Evolutionary conservation across 2,797 vertebrate genomes (phyloP), one percentile per base, ranked within the genome.

Genomic region (Chanos chanos): DNA sequence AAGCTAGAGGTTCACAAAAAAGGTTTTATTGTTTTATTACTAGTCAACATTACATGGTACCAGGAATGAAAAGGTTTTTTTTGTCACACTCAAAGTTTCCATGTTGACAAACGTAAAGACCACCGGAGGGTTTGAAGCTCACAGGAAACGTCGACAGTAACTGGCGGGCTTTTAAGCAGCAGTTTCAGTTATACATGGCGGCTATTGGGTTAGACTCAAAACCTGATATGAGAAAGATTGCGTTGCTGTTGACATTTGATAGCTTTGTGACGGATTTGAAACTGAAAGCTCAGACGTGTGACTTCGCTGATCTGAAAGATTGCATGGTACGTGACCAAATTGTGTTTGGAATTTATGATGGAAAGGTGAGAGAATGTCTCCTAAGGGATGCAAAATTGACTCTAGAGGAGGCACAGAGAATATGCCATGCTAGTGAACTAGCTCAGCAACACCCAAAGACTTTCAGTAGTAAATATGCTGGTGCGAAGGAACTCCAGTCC

Each of bases 381-480:
- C 24, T 40, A 5, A 30, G 34, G 34, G 39, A 50, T 4, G 24
- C 7, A 0, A 31, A 61, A 16, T 10, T 71, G 4, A 71, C 28
- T 13, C 5, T 55, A 0, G 36, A 50, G 3, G 53, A 28, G 7
- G 48, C 51, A 7, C 34, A 64, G 5, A 67, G 43, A 50, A 39
- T 47, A 1, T 68, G 65, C 10, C 50, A 64, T 24, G 66, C 53
- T 7, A 56, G 22, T 39, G 28, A 64, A 24, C 8, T 57, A 27
- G 39, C 45, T 7, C 30, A 47, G 9, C 10, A 68, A 39, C 57
- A 64, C 5, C 62, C 25, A 22, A 65, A 53, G n/a, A 72, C 57
- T 4, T 71, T 70, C 3, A 34, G 3, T 45, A 56, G 66, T 25
- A 18, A 4, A 7, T 9, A 28, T 30, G 12, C 1, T 2, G 7